These are phyloP conservation scores for Apostichopus leukothele DNA, from an alignment of 53 echinoderm and acorn worm species.

Conservation along the genomic window DNA sequence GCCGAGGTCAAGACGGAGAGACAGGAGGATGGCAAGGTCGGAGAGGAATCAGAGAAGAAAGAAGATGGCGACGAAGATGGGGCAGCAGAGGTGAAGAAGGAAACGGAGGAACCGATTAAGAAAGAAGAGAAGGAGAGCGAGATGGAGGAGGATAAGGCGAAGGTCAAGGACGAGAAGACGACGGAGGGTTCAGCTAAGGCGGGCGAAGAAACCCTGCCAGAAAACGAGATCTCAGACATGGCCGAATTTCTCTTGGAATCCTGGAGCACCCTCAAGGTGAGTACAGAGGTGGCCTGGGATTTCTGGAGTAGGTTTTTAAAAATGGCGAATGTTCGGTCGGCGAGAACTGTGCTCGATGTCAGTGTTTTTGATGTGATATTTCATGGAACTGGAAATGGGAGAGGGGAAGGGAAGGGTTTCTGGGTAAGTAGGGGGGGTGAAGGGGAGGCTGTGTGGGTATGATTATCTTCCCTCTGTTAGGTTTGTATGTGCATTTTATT, in stretches of 20 bases:
- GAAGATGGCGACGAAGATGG: background rate
- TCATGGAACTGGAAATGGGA: too few relatives aligned
- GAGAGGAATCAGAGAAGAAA: background rate
- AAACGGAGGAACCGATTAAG: background rate
- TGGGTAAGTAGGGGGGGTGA: too few relatives aligned
- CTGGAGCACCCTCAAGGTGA: slow-evolving; percentile 80
- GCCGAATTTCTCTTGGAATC: slow-evolving; percentile 72
- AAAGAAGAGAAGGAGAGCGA: slow-evolving; percentile 6
- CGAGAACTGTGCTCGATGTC: background rate
- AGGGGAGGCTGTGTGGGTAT: too few relatives aligned
- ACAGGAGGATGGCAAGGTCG: background rate
- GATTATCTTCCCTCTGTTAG: too few relatives aligned
- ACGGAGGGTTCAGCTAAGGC: background rate
- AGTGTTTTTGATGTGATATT: too few relatives aligned
- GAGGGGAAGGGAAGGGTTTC: too few relatives aligned
- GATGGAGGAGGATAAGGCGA: background rate
- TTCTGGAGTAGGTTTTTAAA: background rate
- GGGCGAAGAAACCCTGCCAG: background rate
- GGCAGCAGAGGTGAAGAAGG: background rate
- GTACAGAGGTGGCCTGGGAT: background rate
- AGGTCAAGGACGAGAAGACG: background rate
- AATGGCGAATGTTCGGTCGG: background rate
- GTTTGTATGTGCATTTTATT: too few relatives aligned
- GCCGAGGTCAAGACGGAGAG: slow-evolving; percentile 14
- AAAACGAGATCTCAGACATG: slow-evolving; percentile 53